phyloP scores from a whole-genome alignment of 2,888 invertebrate genomes.

The Heteromurus nitidus region DNA sequence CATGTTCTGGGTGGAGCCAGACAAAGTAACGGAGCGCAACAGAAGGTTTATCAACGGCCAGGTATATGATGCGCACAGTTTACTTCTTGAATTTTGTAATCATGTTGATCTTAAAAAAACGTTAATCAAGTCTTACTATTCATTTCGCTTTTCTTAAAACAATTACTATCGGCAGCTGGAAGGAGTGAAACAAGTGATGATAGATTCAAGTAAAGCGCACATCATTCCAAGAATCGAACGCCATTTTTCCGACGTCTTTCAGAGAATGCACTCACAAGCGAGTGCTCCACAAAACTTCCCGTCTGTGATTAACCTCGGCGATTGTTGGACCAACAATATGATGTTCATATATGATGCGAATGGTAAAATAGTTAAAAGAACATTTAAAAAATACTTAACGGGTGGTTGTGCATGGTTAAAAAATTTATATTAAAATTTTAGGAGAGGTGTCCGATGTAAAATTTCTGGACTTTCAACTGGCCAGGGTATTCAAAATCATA shows the following conservation, averaged over 20 bases:
- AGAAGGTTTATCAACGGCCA: neutral
- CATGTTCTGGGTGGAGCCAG: conserved; percentile 26
- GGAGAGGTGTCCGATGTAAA: neutral
- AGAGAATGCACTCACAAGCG: neutral
- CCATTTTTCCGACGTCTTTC: conserved; percentile 13
- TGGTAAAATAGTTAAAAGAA: neutral
- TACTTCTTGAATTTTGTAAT: no score
- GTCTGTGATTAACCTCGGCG: conserved; percentile 23
- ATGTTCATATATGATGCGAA: conserved; percentile 30
- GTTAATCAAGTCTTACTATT: no score
- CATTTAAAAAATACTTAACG: neutral
- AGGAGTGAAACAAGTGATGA: conserved; percentile 20
- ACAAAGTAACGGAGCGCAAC: neutral
- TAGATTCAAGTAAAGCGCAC: neutral
- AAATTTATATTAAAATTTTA: neutral
- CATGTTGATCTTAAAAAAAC: no score
- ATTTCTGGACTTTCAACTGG: conserved; percentile 37
- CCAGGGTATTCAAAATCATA: conserved; percentile 16
- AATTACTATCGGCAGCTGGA: no score
- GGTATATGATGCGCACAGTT: no score
- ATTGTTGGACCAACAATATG: conserved; percentile 37
- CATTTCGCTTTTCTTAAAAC: no score
- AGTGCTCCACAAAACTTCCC: conserved; percentile 13
- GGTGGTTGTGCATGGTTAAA: neutral
- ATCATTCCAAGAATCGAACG: conserved; percentile 19